Evolutionary conservation across 2,113 vertebrate genomes (phyloP).

Genomic region (Macaca nemestrina): DNA sequence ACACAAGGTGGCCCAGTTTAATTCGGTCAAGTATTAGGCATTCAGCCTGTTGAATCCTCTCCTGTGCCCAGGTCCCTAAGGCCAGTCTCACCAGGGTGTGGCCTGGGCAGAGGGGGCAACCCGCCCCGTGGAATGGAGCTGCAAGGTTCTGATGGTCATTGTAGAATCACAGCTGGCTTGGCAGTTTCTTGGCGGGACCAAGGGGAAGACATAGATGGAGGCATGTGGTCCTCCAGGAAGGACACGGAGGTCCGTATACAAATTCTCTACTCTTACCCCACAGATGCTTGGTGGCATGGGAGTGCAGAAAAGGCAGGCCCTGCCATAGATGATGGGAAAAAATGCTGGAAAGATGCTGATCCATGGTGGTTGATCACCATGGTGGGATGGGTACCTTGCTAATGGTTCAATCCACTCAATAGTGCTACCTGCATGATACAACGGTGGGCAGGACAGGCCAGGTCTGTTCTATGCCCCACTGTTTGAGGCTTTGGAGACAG

Average conservation of each 20-base stretch:
- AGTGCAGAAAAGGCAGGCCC: neutral
- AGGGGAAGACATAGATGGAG: neutral
- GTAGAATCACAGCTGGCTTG: neutral
- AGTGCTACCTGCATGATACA: neutral
- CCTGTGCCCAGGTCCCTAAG: neutral
- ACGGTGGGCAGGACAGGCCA: too few species aligned
- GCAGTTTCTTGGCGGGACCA: neutral
- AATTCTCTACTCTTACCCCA: neutral
- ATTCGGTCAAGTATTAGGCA: neutral
- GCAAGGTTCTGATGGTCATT: neutral
- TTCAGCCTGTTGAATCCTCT: neutral
- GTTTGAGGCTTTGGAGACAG: neutral
- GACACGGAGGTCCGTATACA: neutral
- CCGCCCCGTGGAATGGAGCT: neutral
- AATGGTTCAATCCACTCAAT: neutral
- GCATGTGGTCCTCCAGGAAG: neutral
- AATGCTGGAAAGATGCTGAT: neutral
- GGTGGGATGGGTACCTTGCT: fast-evolving
- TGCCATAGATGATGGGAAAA: neutral
- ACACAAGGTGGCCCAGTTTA: neutral
- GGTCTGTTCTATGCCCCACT: neutral
- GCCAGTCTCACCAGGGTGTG: neutral
- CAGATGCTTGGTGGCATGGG: too few species aligned
- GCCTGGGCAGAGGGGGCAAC: neutral
- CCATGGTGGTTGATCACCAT: neutral